Evolutionary conservation across 2,888 invertebrate species (phyloP).

Genomic region (Pammene fasciana): DNA sequence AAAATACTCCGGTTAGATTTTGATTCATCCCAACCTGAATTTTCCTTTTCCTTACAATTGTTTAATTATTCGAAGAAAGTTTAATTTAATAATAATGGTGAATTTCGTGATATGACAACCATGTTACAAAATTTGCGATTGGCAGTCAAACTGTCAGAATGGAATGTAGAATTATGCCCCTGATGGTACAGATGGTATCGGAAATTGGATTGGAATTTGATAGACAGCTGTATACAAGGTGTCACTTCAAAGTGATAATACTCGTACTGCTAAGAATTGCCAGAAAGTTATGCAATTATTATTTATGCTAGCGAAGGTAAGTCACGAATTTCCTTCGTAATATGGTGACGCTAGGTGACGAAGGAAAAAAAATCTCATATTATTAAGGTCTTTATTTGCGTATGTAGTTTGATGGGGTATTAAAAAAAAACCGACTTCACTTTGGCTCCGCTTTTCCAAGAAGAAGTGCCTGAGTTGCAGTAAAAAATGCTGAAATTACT

Average conservation of each 20-base stretch:
- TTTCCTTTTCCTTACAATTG: neutral
- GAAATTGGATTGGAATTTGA: constrained; percentile 6
- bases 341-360: neutral
- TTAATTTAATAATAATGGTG: neutral
- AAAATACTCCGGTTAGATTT: too few relatives aligned
- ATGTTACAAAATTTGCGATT: neutral
- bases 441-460: too few relatives aligned
- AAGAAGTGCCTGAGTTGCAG: too few relatives aligned
- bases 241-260: neutral
- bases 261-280: neutral
- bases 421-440: too few relatives aligned
- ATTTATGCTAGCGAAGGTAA: neutral
- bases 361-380: too few relatives aligned
- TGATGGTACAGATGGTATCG: constrained; percentile 4
- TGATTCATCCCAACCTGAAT: too few relatives aligned
- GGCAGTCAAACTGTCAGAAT: neutral
- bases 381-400: too few relatives aligned
- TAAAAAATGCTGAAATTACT: too few relatives aligned
- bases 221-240: constrained; percentile 9
- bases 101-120: neutral
- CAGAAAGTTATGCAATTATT: constrained; percentile 7
- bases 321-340: neutral
- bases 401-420: too few relatives aligned
- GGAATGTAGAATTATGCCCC: neutral
- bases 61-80: neutral